Conservation (phyloP, 2,797 vertebrate species). For the Pantherophis alleghaniensis region DNA sequence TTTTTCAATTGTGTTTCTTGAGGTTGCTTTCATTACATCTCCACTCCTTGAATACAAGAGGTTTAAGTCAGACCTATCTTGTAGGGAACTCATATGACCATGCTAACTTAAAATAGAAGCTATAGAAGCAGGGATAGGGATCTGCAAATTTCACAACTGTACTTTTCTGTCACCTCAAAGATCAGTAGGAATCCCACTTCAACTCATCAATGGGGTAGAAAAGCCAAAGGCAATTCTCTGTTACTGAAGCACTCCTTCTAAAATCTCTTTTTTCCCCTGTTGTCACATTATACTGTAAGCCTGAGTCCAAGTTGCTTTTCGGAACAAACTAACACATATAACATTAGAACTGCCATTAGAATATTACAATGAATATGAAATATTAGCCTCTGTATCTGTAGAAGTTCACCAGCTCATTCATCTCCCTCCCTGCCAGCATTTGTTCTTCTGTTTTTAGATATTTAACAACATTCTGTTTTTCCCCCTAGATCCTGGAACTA, state of each 20-base stretch:
- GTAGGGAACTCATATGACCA: neutral
- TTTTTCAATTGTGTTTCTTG: neutral
- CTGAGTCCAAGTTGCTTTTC: neutral
- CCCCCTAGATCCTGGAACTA: neutral
- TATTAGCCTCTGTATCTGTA: neutral
- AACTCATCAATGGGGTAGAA: constrained; percentile 15
- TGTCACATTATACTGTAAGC: neutral
- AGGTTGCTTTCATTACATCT: neutral
- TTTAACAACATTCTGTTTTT: neutral
- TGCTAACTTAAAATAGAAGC: neutral
- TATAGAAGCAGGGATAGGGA: neutral
- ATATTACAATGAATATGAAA: neutral
- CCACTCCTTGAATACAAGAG: neutral
- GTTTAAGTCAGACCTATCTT: neutral
- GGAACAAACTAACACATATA: neutral
- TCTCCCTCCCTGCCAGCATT: neutral
- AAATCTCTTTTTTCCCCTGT: neutral
- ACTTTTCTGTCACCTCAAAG: neutral
- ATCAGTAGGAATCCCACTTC: neutral
- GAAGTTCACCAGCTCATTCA: neutral
- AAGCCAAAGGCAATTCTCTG: neutral
- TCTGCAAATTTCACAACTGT: neutral
- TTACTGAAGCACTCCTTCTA: constrained; percentile 4
- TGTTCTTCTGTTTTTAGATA: neutral
- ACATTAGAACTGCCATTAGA: neutral